These are phyloP conservation scores for Cartodere bifasciata DNA, from an alignment of 2,888 invertebrate genomes.

Conservation along the genomic window DNA sequence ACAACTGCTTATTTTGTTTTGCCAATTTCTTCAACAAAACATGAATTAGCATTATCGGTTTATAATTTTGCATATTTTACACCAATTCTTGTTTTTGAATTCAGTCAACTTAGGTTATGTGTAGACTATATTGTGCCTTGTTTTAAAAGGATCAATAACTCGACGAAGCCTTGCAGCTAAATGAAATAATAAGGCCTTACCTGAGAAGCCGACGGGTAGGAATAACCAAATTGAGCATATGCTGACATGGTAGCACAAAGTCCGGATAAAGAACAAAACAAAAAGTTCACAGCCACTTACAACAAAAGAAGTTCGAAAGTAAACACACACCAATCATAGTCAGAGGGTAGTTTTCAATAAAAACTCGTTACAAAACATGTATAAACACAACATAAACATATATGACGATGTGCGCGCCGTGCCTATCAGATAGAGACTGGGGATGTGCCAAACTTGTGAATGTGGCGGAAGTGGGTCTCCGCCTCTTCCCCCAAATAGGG, in stretches of 20 bases:
- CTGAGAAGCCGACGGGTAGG: conserved; percentile 86
- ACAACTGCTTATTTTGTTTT: too few relatives aligned
- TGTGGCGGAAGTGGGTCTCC: conserved; percentile 28
- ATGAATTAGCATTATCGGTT: too few relatives aligned
- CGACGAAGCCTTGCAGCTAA: too few relatives aligned
- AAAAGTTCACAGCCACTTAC: conserved; percentile 21
- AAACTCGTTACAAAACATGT: conserved; percentile 24
- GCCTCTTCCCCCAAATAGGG: conserved; percentile 22
- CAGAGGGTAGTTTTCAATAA: conserved; percentile 13
- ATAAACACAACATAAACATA: conserved; percentile 19
- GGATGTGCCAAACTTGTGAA: conserved; percentile 23
- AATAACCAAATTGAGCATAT: conserved; percentile 86
- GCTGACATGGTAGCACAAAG: conserved; percentile 47
- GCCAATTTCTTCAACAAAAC: too few relatives aligned
- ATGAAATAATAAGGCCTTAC: too few relatives aligned
- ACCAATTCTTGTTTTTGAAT: too few relatives aligned
- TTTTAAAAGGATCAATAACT: too few relatives aligned
- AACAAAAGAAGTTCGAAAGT: conserved; percentile 18
- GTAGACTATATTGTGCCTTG: too few relatives aligned
- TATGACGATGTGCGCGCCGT: conserved; percentile 26
- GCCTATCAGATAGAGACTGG: conserved; percentile 35
- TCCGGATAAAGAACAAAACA: conserved; percentile 11
- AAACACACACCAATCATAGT: conserved; percentile 24
- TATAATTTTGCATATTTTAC: too few relatives aligned
- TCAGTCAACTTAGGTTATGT: too few relatives aligned